Conservation (phyloP, 2,888 invertebrate genomes). For the Metacarcinus magister region DNA sequence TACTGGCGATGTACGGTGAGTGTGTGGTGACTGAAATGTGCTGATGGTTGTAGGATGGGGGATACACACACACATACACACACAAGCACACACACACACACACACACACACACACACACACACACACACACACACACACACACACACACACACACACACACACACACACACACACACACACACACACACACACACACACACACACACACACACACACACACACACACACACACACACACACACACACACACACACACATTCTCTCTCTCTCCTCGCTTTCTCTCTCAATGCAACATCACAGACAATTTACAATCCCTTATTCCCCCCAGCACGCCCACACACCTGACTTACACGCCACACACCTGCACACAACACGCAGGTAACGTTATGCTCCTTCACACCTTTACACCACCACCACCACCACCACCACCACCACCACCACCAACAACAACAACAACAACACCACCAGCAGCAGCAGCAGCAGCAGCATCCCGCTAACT, state of each 20-base stretch:
- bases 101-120: not conserved
- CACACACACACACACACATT: not conserved
- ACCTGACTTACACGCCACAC: not conserved
- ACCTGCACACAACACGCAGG: slow-evolving; percentile 10
- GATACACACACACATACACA: slow-evolving; percentile 55
- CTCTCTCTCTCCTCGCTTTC: not conserved
- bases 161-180: slow-evolving; percentile 61
- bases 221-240: slow-evolving; percentile 18
- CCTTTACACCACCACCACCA: not conserved
- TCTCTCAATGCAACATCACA: slow-evolving; percentile 34
- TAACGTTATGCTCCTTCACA: slow-evolving; percentile 34
- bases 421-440: not conserved
- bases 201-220: not conserved
- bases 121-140: slow-evolving; percentile 17
- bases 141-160: no score
- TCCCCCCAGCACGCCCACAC: slow-evolving; percentile 43
- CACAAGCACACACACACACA: slow-evolving; percentile 56
- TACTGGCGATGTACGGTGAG: slow-evolving; percentile 52
- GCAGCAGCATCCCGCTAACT: not conserved
- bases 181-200: slow-evolving; percentile 66
- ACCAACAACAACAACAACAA: not conserved
- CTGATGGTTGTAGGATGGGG: not conserved
- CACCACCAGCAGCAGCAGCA: not conserved
- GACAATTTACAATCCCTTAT: slow-evolving; percentile 56
- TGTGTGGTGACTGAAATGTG: slow-evolving; percentile 56